phyloP scores from a whole-genome alignment of 2,113 vertebrate species.

The Furnarius figulus region DNA sequence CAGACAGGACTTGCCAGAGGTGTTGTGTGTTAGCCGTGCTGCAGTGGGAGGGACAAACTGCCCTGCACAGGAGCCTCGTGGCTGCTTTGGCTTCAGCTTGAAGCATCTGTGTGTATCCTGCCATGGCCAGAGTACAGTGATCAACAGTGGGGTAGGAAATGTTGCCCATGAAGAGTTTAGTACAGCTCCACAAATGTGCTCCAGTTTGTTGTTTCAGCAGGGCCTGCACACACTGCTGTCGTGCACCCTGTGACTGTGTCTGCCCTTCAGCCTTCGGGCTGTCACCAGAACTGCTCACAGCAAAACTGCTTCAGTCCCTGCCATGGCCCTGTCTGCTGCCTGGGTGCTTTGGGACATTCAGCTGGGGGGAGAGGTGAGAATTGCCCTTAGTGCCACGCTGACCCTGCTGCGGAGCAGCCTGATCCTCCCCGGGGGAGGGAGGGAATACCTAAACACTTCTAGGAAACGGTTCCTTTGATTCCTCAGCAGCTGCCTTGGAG shows the following conservation, averaged over 20 bases:
- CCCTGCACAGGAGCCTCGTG: neutral
- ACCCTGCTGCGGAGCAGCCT: neutral
- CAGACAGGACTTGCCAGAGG: neutral
- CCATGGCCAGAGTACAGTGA: neutral
- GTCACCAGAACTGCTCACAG: neutral
- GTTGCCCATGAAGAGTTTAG: neutral
- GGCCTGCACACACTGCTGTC: neutral
- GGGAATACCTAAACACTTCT: neutral
- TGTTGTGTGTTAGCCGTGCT: neutral
- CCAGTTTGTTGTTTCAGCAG: neutral
- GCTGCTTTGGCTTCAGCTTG: neutral
- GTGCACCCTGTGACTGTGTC: neutral
- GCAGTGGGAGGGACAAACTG: neutral
- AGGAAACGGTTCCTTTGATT: neutral
- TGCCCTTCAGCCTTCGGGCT: neutral
- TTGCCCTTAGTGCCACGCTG: neutral
- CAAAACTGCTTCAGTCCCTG: neutral
- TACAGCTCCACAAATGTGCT: neutral
- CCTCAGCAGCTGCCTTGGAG: constrained; percentile 28
- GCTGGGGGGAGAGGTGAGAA: neutral
- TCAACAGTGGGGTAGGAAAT: neutral
- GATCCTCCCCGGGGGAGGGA: neutral
- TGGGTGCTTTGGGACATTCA: neutral
- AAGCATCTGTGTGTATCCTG: neutral
- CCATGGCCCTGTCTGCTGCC: neutral